A percentile compares a stretch with the other conserved stretches of the same genome.
phyloP scores from a whole-genome alignment of 2,113 vertebrate genomes.

The Campylorhamphus procurvoides region DNA sequence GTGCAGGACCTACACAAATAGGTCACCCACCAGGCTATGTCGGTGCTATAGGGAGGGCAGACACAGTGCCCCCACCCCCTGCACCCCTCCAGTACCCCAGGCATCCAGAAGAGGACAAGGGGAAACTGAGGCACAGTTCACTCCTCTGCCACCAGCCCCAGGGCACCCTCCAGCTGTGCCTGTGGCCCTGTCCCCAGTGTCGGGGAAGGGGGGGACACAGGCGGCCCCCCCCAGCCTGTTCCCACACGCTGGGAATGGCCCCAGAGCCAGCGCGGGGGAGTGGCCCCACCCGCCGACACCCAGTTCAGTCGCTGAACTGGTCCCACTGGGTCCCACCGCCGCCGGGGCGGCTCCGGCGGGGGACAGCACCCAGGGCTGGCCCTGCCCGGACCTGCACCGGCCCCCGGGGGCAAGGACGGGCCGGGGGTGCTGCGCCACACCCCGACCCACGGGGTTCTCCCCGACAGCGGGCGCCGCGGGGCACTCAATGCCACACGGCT shows the following conservation, averaged over 20 bases:
- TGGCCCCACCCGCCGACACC: slow-evolving; percentile 51
- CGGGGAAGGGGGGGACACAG: background rate
- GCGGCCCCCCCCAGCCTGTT: background rate
- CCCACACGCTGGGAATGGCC: slow-evolving; percentile 38
- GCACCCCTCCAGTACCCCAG: background rate
- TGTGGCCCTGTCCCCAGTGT: background rate
- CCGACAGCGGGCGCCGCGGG: background rate
- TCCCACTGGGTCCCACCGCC: slow-evolving; percentile 59
- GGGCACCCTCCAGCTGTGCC: background rate
- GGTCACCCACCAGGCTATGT: background rate
- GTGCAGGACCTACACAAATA: background rate
- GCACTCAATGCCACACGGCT: background rate
- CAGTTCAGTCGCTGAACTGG: slow-evolving; percentile 58
- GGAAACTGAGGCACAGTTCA: background rate
- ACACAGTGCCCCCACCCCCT: background rate
- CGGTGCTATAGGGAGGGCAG: fast-evolving
- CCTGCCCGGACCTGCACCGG: slow-evolving; percentile 41
- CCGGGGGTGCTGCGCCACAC: background rate
- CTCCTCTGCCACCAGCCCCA: fast-evolving
- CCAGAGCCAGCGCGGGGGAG: slow-evolving; percentile 42
- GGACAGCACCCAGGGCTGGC: slow-evolving; percentile 49
- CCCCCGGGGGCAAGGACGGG: slow-evolving; percentile 17
- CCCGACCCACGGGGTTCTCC: background rate
- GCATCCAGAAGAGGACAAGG: background rate
- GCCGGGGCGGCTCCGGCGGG: slow-evolving; percentile 45